Conservation (phyloP, 2,797 vertebrate genomes). For the Denticeps clupeoides region DNA sequence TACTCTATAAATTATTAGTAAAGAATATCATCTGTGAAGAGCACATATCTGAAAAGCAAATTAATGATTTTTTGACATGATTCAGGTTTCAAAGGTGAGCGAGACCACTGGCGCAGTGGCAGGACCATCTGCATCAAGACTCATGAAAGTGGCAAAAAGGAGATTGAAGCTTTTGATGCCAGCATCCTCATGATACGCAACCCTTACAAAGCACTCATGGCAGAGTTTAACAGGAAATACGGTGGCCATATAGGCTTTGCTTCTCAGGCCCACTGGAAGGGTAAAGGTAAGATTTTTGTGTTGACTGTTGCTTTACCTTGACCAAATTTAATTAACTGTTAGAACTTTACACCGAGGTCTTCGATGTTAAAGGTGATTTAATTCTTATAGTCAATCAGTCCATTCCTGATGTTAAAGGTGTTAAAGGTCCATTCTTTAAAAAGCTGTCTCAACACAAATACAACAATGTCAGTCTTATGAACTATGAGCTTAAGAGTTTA, state of each 20-base stretch:
- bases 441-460: no score
- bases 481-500: no score
- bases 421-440: no score
- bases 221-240: constrained; percentile 94
- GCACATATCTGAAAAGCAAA: not conserved
- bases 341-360: no score
- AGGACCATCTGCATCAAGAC: constrained; percentile 93
- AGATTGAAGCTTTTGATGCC: constrained; percentile 83
- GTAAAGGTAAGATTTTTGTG: constrained; percentile 73
- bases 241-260: constrained; percentile 94
- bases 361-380: no score
- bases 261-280: constrained; percentile 87
- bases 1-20: no score
- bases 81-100: constrained; percentile 84
- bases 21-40: no score
- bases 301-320: not conserved
- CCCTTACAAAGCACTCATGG: constrained; percentile 96
- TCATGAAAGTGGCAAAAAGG: constrained; percentile 87
- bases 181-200: constrained; percentile 88
- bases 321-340: no score
- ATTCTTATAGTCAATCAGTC: no score
- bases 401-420: no score
- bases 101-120: constrained; percentile 90
- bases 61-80: not conserved
- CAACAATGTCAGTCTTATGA: no score